Conservation (phyloP, 2,888 invertebrate genomes). For the Nomada ferruginata region DNA sequence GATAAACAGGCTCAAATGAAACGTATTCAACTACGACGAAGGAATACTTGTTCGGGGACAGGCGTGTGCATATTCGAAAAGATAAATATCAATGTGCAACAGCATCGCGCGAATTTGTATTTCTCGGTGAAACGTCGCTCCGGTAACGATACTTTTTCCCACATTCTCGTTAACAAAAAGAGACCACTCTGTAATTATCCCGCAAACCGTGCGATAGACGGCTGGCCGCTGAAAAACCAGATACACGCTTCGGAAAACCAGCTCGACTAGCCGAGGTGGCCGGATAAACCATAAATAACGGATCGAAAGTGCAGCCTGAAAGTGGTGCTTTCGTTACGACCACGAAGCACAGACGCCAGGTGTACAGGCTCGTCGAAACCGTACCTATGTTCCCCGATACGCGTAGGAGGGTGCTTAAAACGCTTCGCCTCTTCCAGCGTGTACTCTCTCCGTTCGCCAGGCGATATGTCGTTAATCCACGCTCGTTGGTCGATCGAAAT, state of each 20-base stretch:
- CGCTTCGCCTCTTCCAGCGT: constrained; percentile 20
- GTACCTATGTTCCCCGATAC: constrained; percentile 26
- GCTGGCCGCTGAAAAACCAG: constrained; percentile 1
- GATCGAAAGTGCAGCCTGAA: constrained; percentile 38
- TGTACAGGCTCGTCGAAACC: constrained; percentile 3
- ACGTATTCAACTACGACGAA: not conserved
- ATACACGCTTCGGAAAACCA: constrained; percentile 27
- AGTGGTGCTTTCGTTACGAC: constrained; percentile 36
- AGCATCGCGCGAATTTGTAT: too few relatives aligned
- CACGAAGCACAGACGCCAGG: constrained; percentile 4
- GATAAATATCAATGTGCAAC: too few relatives aligned
- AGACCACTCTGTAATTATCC: constrained; percentile 1
- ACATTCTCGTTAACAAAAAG: not conserved
- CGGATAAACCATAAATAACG: constrained; percentile 44
- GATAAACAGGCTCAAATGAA: not conserved
- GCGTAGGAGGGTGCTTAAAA: constrained; percentile 34
- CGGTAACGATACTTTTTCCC: not conserved
- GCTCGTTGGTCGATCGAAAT: constrained; percentile 17
- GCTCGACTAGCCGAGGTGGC: constrained; percentile 13
- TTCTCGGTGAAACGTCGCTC: not conserved
- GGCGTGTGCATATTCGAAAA: not conserved
- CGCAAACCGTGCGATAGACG: constrained; percentile 1
- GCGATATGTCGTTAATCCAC: constrained; percentile 33
- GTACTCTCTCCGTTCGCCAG: not conserved
- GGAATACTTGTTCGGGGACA: not conserved